Base-by-base conservation (phyloP, 2,888 invertebrate species). In the Limnephilus auricula region DNA sequence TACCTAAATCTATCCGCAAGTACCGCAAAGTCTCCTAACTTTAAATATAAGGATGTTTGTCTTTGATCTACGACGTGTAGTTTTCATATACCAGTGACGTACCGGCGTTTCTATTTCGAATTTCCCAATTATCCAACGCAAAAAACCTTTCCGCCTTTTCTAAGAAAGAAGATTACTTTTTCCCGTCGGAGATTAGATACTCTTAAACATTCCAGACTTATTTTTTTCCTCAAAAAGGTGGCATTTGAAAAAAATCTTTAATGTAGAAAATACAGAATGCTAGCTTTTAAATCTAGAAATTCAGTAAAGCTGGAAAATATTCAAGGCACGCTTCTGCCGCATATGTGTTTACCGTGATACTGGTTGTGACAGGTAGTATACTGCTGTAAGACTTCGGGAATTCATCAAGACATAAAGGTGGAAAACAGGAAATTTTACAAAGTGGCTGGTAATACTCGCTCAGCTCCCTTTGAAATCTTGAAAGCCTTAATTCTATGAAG, bases 291-390 rank as follows among this genome's bases (percentile, higher is more conserved):
- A 65, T 25, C 25, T 65, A n/a, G 1, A 65, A 65, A n/a, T 65
- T 65, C 25, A 65, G 6, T 25, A n/a, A 65, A 65, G n/a, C 25
- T n/a, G 3, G 80, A 5, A 32, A 80, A 80, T 80, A 65, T 65
- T 65, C 65, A 25, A n/a, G 25, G 25, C 65, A 65, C 65, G 65
- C n/a, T 65, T 65, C 65, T 65, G 65, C 25, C 65, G 65, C 25
- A 9, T 65, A 9, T 65, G 65, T 65, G 65, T 25, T 65, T 65
- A 65, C 25, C 65, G 65, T n/a, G 25, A 65, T 65, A 65, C 65
- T 65, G 65, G 65, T 65, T 65, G 65, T 65, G 65, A 65, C 65
- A 65, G 65, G 65, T 65, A 65, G 65, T 65, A 65, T 65, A n/a
- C 25, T 65, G 25, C 50, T 50, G 2, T n/a, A 25, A 65, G 65